Percentiles rank a stretch among this genome's conserved stretches.
Conservation (phyloP, 2,113 vertebrate genomes). For the Microtus pennsylvanicus region DNA sequence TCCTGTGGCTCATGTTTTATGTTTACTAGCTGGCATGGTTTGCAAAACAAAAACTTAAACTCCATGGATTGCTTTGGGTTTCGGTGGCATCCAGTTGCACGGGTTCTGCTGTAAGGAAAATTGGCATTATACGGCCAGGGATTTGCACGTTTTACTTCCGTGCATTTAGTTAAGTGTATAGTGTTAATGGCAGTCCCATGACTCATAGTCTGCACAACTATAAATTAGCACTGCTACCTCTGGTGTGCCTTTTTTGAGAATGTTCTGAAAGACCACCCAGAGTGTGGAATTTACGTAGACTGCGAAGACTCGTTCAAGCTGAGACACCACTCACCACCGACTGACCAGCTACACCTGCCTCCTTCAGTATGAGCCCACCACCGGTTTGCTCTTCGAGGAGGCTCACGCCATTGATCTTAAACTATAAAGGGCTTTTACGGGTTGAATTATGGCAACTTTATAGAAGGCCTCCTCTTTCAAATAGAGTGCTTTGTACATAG, state of each 20-base stretch:
- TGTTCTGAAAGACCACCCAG: conserved; percentile 73
- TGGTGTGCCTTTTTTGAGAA: conserved; percentile 55
- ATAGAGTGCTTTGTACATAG: conserved; percentile 66
- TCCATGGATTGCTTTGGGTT: conserved; percentile 39
- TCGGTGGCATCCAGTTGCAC: not conserved
- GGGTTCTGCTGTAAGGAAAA: conserved; percentile 43
- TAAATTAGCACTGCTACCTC: conserved; percentile 69
- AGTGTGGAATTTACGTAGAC: conserved; percentile 54
- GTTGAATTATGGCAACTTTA: conserved; percentile 66
- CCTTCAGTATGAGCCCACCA: not conserved
- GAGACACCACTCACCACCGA: conserved; percentile 24
- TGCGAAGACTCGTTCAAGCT: conserved; percentile 46
- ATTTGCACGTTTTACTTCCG: conserved; percentile 67
- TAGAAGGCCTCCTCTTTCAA: conserved; percentile 61
- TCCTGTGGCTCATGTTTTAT: conserved; percentile 5
- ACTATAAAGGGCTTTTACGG: conserved; percentile 66
- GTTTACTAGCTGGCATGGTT: conserved; percentile 11
- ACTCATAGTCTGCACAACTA: conserved; percentile 68
- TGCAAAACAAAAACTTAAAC: conserved; percentile 21
- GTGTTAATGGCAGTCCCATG: conserved; percentile 73
- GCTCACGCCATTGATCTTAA: conserved; percentile 69
- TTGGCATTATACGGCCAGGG: conserved; percentile 48
- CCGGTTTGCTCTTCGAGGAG: conserved; percentile 55
- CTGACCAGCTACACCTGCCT: conserved; percentile 42
- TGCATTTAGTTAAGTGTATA: conserved; percentile 58